phyloP scores from a whole-genome alignment of 2,113 vertebrate species.

The Nycticryphes semicollaris region DNA sequence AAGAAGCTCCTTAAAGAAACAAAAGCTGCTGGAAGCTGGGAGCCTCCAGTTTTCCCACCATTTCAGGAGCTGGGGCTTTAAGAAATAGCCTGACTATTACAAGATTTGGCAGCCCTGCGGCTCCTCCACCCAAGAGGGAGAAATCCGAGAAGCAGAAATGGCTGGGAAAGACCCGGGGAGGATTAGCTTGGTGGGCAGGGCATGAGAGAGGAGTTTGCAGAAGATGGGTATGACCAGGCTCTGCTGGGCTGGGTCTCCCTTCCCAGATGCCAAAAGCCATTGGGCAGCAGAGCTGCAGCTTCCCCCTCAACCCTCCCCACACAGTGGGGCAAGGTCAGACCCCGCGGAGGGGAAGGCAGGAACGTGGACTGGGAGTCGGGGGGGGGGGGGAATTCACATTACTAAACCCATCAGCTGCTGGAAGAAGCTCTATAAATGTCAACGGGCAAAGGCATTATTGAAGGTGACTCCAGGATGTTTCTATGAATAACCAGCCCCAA shows the following conservation, averaged over 20 bases:
- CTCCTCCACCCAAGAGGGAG: slow-evolving; percentile 13
- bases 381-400: neutral
- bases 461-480: neutral
- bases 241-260: neutral
- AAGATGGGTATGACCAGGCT: neutral
- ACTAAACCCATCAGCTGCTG: neutral
- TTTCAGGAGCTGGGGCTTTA: slow-evolving; percentile 29
- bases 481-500: neutral
- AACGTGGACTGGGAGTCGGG: neutral
- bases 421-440: slow-evolving; percentile 1
- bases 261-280: neutral
- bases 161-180: slow-evolving; percentile 8
- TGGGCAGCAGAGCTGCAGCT: neutral
- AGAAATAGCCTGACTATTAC: neutral
- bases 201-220: neutral
- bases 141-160: neutral
- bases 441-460: neutral
- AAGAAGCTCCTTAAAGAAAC: neutral
- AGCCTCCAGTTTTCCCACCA: neutral
- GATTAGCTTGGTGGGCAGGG: neutral
- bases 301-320: neutral
- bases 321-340: neutral
- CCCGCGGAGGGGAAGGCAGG: fast-evolving
- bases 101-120: neutral
- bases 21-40: neutral